Conservation (phyloP, 2,888 invertebrate genomes). For the Tetragonula carbonaria region DNA sequence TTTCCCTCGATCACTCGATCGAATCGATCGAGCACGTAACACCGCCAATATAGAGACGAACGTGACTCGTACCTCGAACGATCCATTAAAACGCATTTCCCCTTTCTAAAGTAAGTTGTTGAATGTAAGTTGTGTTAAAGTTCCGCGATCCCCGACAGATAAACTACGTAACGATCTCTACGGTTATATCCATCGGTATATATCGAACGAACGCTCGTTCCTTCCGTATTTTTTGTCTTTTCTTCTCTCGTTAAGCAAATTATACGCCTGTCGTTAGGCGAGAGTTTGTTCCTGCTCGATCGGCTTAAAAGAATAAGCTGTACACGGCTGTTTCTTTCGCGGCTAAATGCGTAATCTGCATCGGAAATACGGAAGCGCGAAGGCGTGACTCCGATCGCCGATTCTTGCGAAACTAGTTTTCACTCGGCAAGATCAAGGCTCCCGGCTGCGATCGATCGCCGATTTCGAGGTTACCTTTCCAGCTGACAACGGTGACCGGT, state of each 20-base stretch:
- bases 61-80: not conserved
- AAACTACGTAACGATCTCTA: not conserved
- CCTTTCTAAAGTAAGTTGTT: not conserved
- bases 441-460: conserved; percentile 28
- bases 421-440: conserved; percentile 67
- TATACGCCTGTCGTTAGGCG: conserved; percentile 39
- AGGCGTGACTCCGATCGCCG: conserved; percentile 48
- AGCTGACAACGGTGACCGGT: not conserved
- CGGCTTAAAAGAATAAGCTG: not conserved
- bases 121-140: not conserved
- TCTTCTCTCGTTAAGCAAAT: not conserved
- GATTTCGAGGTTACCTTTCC: conserved; percentile 47
- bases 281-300: conserved; percentile 30
- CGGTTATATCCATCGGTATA: conserved; percentile 11
- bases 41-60: not conserved
- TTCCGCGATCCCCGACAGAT: not conserved
- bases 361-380: conserved; percentile 55
- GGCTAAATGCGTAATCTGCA: conserved; percentile 48
- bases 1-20: not conserved
- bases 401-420: conserved; percentile 64
- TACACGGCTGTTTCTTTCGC: conserved; percentile 18
- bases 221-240: conserved; percentile 44
- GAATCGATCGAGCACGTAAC: not conserved
- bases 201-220: conserved; percentile 13
- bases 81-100: not conserved